A percentile compares a stretch with the other conserved stretches of the same genome.
These are phyloP conservation scores for Forbesichthys agassizii DNA, from an alignment of 2,113 vertebrate species.

Conservation along the genomic window DNA sequence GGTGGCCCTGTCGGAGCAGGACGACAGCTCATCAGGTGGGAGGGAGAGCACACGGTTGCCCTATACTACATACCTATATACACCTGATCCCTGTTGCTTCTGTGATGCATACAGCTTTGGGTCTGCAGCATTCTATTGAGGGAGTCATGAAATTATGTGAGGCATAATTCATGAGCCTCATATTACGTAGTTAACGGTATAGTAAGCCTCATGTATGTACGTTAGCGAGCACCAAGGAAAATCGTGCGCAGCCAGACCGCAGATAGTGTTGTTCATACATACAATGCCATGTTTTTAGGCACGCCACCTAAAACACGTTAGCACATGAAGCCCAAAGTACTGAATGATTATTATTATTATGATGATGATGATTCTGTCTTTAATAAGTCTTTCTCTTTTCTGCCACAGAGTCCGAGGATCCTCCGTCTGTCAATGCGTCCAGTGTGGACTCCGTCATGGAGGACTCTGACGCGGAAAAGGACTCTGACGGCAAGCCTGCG, in stretches of 20 bases:
- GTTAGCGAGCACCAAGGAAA: too few species aligned
- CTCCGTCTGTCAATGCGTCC: conserved; percentile 91
- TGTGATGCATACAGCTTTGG: too few species aligned
- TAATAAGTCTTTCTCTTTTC: conserved; percentile 11
- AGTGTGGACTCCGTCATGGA: conserved; percentile 91
- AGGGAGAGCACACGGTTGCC: background rate
- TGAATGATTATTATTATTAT: background rate
- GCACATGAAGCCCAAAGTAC: background rate
- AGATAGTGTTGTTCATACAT: too few species aligned
- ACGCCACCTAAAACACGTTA: too few species aligned
- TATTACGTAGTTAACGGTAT: background rate
- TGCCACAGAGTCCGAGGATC: conserved; percentile 90
- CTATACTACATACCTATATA: background rate
- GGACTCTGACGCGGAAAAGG: conserved; percentile 92
- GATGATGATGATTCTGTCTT: background rate
- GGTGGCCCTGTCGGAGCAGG: conserved; percentile 88
- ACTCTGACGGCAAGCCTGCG: conserved; percentile 82
- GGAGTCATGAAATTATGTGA: too few species aligned
- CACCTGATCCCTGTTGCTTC: background rate
- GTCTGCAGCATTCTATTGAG: background rate
- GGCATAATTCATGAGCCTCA: background rate
- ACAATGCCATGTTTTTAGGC: too few species aligned
- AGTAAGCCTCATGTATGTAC: too few species aligned
- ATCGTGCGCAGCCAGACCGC: too few species aligned
- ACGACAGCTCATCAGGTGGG: conserved; percentile 93